Conservation (phyloP, 2,113 vertebrate species). For the Anhinga rufa region DNA sequence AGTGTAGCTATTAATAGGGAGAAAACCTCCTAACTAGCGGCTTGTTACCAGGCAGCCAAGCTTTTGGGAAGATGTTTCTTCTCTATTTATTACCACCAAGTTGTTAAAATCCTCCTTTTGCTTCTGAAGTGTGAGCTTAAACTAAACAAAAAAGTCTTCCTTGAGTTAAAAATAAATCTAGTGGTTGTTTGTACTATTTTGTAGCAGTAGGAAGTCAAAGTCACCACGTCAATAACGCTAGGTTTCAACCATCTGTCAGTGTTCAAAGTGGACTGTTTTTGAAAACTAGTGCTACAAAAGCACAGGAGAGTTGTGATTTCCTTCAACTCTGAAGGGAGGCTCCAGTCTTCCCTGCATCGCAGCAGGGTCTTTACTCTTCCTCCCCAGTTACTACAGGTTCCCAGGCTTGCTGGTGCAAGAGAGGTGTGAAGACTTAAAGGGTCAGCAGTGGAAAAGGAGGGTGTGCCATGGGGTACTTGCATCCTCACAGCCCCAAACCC, state of each 20-base stretch:
- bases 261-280: not conserved
- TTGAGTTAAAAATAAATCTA: conserved; percentile 17
- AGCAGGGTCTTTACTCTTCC: not conserved
- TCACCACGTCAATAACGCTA: not conserved
- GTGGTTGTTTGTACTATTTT: not conserved
- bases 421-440: not conserved
- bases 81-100: not conserved
- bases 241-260: not conserved
- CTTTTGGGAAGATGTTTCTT: not conserved
- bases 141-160: not conserved
- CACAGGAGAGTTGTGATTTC: accelerated
- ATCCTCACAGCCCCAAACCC: not conserved
- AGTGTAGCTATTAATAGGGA: not conserved
- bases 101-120: not conserved
- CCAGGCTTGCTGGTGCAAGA: not conserved
- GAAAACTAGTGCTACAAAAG: not conserved
- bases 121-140: not conserved
- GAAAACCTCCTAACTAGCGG: not conserved
- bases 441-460: not conserved
- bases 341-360: not conserved
- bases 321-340: not conserved
- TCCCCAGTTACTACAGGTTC: not conserved
- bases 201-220: conserved; percentile 1
- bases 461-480: not conserved
- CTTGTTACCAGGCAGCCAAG: not conserved